A percentile compares a stretch with the other conserved stretches of the same genome.
Evolutionary conservation across 2,888 invertebrate genomes (phyloP).

Genomic region (Andrena flavipes): DNA sequence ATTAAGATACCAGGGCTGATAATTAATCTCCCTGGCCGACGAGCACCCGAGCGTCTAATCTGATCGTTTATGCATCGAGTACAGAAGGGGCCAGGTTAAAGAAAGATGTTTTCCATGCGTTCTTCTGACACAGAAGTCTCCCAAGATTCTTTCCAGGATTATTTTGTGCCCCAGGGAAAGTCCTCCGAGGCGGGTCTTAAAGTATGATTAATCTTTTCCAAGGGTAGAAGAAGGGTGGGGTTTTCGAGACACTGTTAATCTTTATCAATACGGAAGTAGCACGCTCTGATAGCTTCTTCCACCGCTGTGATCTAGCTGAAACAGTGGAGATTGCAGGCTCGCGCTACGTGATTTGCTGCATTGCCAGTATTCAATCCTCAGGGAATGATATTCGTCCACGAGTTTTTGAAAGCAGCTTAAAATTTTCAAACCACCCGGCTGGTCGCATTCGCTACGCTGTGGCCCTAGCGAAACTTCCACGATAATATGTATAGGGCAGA

Average conservation of each 20-base stretch:
- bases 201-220: slow-evolving; percentile 54
- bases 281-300: slow-evolving; percentile 27
- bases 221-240: slow-evolving; percentile 5
- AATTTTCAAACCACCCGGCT: neutral
- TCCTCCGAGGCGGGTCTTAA: slow-evolving; percentile 33
- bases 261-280: slow-evolving; percentile 43
- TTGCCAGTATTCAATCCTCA: neutral
- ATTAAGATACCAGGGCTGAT: slow-evolving; percentile 46
- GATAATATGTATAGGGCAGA: too few species aligned
- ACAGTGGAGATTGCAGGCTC: neutral
- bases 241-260: slow-evolving; percentile 45
- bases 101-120: slow-evolving; percentile 13
- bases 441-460: too few species aligned
- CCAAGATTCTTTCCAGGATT: slow-evolving; percentile 54
- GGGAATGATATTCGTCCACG: neutral
- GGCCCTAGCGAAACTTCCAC: too few species aligned
- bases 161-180: slow-evolving; percentile 30
- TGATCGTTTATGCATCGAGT: slow-evolving; percentile 49
- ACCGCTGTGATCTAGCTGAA: neutral
- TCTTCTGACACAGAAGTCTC: slow-evolving; percentile 18
- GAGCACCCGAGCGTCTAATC: slow-evolving; percentile 31
- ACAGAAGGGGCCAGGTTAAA: neutral
- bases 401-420: neutral
- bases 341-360: neutral
- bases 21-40: slow-evolving; percentile 49